Conservation (phyloP, 1,140 invertebrate genomes). For the Physella acuta region DNA sequence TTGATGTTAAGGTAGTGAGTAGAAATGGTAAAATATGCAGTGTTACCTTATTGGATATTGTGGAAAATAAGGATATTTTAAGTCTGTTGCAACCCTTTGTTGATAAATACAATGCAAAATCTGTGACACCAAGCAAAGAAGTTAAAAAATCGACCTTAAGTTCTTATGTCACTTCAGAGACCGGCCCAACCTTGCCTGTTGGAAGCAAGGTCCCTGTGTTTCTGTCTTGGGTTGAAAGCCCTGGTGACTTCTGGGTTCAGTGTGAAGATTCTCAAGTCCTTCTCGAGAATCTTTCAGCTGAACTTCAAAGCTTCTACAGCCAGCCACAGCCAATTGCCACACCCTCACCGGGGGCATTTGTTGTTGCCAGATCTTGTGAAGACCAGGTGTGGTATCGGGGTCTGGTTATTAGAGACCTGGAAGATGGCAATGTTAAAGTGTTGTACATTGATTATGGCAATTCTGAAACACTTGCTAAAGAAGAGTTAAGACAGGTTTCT, state of each 20-base stretch:
- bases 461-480: slow-evolving; percentile 36
- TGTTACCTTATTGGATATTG: slow-evolving; percentile 30
- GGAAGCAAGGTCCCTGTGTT: slow-evolving; percentile 27
- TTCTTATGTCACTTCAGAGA: neutral
- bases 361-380: slow-evolving; percentile 71
- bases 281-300: slow-evolving; percentile 57
- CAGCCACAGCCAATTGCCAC: slow-evolving; percentile 18
- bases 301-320: slow-evolving; percentile 52
- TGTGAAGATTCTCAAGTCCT: slow-evolving; percentile 52
- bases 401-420: slow-evolving; percentile 66
- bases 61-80: slow-evolving; percentile 18
- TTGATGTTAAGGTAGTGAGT: slow-evolving; percentile 19
- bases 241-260: slow-evolving; percentile 63
- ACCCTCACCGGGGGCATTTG: slow-evolving; percentile 60
- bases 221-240: slow-evolving; percentile 53
- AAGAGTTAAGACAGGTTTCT: slow-evolving; percentile 36
- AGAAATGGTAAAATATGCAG: slow-evolving; percentile 16
- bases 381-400: slow-evolving; percentile 79
- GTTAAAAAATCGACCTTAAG: neutral
- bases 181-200: neutral
- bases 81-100: neutral
- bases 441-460: slow-evolving; percentile 75
- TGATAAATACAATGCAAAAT: neutral
- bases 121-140: neutral
- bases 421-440: slow-evolving; percentile 67